Conservation (phyloP, 2,888 invertebrate genomes). For the Lingula anatina region DNA sequence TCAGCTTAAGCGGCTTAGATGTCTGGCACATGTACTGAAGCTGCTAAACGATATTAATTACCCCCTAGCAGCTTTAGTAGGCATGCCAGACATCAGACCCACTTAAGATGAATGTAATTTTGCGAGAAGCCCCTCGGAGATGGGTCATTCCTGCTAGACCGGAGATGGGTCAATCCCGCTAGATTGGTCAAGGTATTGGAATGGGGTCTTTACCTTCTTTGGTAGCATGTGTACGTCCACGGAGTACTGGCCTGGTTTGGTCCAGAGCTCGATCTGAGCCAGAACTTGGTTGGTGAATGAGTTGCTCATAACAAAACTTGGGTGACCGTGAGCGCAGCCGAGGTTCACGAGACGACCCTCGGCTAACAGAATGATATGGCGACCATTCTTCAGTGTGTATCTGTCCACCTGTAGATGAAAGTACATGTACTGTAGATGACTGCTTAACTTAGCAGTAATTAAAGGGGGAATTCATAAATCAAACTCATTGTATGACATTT, state of each 20-base stretch:
- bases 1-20: no score
- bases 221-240: conserved; percentile 91
- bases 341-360: conserved; percentile 96
- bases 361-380: conserved; percentile 88
- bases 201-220: conserved; percentile 65
- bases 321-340: conserved; percentile 97
- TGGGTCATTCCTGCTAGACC: no score
- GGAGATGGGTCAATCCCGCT: no score
- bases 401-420: conserved; percentile 66
- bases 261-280: conserved; percentile 98
- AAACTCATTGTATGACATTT: not conserved
- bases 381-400: conserved; percentile 81
- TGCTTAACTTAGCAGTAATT: no score
- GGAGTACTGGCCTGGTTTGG: conserved; percentile 74
- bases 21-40: no score
- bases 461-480: not conserved
- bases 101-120: no score
- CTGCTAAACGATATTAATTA: no score
- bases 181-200: no score
- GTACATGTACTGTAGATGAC: no score
- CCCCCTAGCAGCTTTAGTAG: no score
- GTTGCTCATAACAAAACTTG: conserved; percentile 99
- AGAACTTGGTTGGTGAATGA: conserved; percentile 99
- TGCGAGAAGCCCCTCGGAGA: no score
- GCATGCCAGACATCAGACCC: no score